phyloP scores from a whole-genome alignment of 2,888 invertebrate genomes.

The Sarcophaga subvicina region DNA sequence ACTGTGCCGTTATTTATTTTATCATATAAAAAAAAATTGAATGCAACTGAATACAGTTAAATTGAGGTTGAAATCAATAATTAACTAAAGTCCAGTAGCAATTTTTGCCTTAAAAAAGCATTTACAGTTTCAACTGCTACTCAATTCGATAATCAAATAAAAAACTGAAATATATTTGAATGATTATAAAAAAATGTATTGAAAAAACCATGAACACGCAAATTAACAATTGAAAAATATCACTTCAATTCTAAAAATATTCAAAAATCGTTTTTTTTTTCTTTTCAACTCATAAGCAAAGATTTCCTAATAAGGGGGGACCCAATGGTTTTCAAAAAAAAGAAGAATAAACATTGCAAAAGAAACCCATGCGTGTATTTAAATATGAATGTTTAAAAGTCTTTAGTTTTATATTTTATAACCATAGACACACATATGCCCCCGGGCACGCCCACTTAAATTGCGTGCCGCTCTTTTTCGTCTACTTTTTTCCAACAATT shows the following conservation, averaged over 20 bases:
- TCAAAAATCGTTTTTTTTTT: constrained; percentile 43
- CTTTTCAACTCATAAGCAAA: no score
- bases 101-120: constrained; percentile 42
- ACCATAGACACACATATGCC: constrained; percentile 69
- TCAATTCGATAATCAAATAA: neutral
- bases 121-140: constrained; percentile 62
- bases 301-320: no score
- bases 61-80: neutral
- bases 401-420: constrained; percentile 63
- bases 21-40: neutral
- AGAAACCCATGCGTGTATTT: constrained; percentile 56
- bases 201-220: neutral
- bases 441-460: constrained; percentile 79
- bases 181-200: neutral
- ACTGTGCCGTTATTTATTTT: constrained; percentile 30
- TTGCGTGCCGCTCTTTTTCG: constrained; percentile 77
- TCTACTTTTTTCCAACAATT: constrained; percentile 4
- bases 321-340: neutral
- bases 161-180: constrained; percentile 1
- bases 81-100: constrained; percentile 61
- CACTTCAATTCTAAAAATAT: constrained; percentile 61
- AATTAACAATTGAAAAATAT: constrained; percentile 56
- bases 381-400: constrained; percentile 58
- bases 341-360: constrained; percentile 7
- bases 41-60: constrained; percentile 5